A percentile compares a stretch with the other conserved stretches of the same genome.
phyloP scores from a whole-genome alignment of 2,888 invertebrate genomes.

The Eristalis intricaria region DNA sequence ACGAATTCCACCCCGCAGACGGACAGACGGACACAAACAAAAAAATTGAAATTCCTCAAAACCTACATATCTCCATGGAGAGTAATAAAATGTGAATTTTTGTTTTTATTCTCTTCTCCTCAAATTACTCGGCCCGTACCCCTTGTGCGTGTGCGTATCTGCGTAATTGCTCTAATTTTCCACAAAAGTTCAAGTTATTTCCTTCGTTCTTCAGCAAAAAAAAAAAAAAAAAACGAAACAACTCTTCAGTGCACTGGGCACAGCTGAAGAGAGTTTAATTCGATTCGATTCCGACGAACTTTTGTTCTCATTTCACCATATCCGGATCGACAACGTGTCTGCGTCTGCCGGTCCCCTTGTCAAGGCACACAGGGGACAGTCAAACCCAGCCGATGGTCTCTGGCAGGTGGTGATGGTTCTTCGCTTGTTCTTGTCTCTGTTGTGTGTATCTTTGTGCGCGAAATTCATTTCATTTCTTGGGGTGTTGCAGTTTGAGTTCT shows the following conservation, averaged over 20 bases:
- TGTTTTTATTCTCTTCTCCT: not conserved
- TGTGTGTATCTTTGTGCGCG: slow-evolving; percentile 13
- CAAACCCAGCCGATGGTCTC: not conserved
- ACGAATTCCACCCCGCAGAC: not conserved
- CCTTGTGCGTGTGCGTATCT: slow-evolving; percentile 3
- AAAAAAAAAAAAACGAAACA: slow-evolving; percentile 11
- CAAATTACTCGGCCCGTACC: not conserved
- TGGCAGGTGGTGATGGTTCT: slow-evolving; percentile 58
- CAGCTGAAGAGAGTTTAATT: slow-evolving; percentile 34
- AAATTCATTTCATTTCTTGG: slow-evolving; percentile 57
- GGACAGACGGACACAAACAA: not conserved
- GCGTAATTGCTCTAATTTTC: slow-evolving; percentile 61
- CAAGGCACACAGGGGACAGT: not conserved
- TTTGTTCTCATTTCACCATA: slow-evolving; percentile 52
- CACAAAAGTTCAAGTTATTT: slow-evolving; percentile 59
- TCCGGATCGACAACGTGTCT: not conserved
- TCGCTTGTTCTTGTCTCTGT: slow-evolving; percentile 46
- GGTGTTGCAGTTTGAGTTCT: slow-evolving; percentile 33
- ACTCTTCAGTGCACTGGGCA: not conserved
- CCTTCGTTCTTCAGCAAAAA: slow-evolving; percentile 6
- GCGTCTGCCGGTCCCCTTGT: not conserved
- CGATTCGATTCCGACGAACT: slow-evolving; percentile 56
- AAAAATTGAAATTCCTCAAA: not conserved
- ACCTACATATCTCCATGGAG: not conserved
- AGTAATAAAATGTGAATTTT: not conserved